Evolutionary conservation across 1,140 invertebrate species (phyloP).

Genomic region (Eubasilissa regina): DNA sequence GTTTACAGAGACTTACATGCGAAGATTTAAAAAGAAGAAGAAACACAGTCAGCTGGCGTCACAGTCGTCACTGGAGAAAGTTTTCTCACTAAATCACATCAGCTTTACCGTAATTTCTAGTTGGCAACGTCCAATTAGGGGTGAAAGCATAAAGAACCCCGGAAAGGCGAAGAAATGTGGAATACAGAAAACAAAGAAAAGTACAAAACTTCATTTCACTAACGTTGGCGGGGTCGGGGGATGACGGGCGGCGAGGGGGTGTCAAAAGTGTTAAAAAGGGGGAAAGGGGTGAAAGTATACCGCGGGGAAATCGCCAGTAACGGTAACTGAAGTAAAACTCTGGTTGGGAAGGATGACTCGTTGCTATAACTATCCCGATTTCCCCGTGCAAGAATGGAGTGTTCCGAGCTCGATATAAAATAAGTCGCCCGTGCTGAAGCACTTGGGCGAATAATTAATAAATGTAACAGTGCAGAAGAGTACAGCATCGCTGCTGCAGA

Average conservation of each 20-base stretch:
- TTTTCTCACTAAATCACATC: constrained; percentile 31
- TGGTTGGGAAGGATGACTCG: constrained; percentile 16
- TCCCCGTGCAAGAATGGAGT: constrained; percentile 10
- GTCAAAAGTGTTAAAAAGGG: constrained; percentile 32
- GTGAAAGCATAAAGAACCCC: constrained; percentile 41
- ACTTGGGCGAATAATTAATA: constrained; percentile 25
- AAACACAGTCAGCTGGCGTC: constrained; percentile 9
- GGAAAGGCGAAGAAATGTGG: constrained; percentile 21
- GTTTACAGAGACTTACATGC: neutral
- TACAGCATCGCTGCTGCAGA: neutral
- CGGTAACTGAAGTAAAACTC: constrained; percentile 23
- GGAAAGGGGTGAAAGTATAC: constrained; percentile 12
- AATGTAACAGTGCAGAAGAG: constrained; percentile 6
- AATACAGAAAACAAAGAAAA: constrained; percentile 35
- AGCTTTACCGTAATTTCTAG: constrained; percentile 38
- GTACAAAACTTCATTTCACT: constrained; percentile 32
- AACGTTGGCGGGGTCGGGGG: neutral
- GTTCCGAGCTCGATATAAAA: constrained; percentile 28
- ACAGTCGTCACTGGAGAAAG: constrained; percentile 9
- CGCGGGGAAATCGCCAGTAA: constrained; percentile 39
- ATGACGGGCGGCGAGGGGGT: neutral
- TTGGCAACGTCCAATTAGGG: constrained; percentile 36
- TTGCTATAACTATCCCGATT: constrained; percentile 19
- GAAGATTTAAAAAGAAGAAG: constrained; percentile 6
- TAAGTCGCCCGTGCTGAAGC: constrained; percentile 9